These are phyloP conservation scores for Temnothorax rugatulus DNA, from an alignment of 2,888 invertebrate species.

Conservation along the genomic window DNA sequence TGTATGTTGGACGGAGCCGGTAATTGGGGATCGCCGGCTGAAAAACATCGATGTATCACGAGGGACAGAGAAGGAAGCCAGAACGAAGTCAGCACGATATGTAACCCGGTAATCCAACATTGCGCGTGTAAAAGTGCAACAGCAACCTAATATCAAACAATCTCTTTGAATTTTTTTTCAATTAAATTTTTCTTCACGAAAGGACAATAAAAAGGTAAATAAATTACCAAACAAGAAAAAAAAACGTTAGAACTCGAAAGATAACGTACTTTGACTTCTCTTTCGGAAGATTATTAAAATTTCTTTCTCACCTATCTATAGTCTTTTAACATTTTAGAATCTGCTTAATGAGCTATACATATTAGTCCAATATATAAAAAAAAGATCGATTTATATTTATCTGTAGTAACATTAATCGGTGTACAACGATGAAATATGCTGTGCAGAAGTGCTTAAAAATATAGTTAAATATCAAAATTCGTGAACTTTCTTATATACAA, in stretches of 20 bases:
- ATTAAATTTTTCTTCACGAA: not conserved
- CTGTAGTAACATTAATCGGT: not conserved
- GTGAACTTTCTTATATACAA: not conserved
- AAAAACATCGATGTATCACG: conserved; percentile 23
- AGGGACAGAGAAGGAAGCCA: not conserved
- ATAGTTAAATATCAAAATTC: not conserved
- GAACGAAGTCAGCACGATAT: conserved; percentile 9
- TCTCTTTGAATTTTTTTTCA: not conserved
- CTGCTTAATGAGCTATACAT: too few relatives aligned
- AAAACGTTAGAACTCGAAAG: not conserved
- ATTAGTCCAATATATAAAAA: too few relatives aligned
- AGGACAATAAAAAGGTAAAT: not conserved
- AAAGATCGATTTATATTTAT: not conserved
- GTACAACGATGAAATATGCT: not conserved
- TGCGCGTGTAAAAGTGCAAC: not conserved
- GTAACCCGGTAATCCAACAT: conserved; percentile 2
- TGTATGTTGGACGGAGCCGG: not conserved
- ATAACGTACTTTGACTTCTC: not conserved
- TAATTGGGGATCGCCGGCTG: conserved; percentile 39
- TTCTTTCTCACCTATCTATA: not conserved
- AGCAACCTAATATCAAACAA: not conserved
- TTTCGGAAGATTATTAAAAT: conserved; percentile 4
- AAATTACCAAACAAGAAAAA: not conserved
- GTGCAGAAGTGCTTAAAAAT: not conserved
- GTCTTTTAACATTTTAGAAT: not conserved